Base-by-base conservation (phyloP, 2,888 invertebrate genomes). In the Lissonota sp. region DNA sequence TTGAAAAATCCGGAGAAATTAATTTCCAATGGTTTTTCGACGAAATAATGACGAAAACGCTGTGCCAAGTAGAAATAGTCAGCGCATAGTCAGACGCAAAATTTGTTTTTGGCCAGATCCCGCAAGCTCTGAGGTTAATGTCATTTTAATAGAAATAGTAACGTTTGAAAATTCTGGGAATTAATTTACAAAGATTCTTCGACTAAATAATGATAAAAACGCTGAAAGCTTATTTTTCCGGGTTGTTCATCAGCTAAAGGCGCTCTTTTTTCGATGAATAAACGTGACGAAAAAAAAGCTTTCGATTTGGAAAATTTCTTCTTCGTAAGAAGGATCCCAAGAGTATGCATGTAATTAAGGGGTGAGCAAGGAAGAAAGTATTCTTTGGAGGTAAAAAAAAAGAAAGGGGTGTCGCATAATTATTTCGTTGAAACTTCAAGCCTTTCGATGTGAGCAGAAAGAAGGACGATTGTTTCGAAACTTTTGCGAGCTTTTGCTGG, bases 391-490 rank as follows among this genome's bases (percentile, higher is more conserved):
- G n/a, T 39, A 64, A 66, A 79, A 75, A 49, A 62, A 63, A 51
- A 60, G 1, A 5, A 40, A 76, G 62, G 10, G 37, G 46, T 57
- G 42, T 75, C 39, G 72, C 69, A 69, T 80, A 86, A 87, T 87
- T 86, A 84, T 80, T 78, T 75, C 26, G 26, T 74, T 55, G 60
- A 60, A 57, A 62, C 39, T 49, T 12, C 6, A 7, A 55, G 70
- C 40, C 6, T 49, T 14, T 40, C 14, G 16, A 55, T 37, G 40
- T 42, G 42, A 51, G 39, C 10, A 66, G 12, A 40, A 63, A 78
- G 62, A 46, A 62, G 5, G 44, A 71, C 60, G 66, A 80, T 84
- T 87, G 83, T 86, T 83, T 74, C 37, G 14, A 69, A 86, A 87
- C 62, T 85, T 86, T 75, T 51, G n/a, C 26, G 51, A 51, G 67